Base-by-base conservation (phyloP, 2,888 invertebrate species). In the Troides helena region DNA sequence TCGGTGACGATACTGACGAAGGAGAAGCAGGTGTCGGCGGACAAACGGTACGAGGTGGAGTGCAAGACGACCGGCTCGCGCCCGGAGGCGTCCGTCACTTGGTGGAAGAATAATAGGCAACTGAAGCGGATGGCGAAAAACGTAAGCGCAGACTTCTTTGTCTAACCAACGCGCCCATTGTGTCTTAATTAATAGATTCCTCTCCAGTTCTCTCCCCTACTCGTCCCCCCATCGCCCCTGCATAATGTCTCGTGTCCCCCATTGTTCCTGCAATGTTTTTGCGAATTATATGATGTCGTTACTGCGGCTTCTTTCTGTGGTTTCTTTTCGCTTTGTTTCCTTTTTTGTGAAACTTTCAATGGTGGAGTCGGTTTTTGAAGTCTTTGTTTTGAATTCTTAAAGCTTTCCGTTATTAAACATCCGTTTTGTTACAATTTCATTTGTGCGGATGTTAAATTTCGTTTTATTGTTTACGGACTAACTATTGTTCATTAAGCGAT, bases 81-180 rank as follows among this genome's bases (percentile, higher is more conserved):
- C 74, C 98, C 98, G 10, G 96, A 96, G 74, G 97, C 98, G 4
- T 93, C 95, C 70, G 96, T 98, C 82, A 96, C 97, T 63, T 98
- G 98, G 98, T 98, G 97, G 97, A 97, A 97, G 85, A 96, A 95
- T 78, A 96, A 95, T 83, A 94, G 96, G 78, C 96, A 96, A 86
- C 94, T 97, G 75, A 96, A 96, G 88, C 94, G 95, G 84, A 93
- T 95, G 85, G 95, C 96, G 69, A 96, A 97, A 90, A 96, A 95
- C 86, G 97, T 97, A 89, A 96, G 70, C 53, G 43, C 21, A n/a
- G 4, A 23, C 81, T 80, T 78, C 78, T 79, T 80, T 77, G 78
- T 80, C 73, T 79, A 76, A 81, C 78, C 72, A 72, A 70, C 72
- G 67, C 77, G 72, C 74, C 79, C 75, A 80, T 85, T 86, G 84